Evolutionary conservation across 2,797 vertebrate genomes (phyloP).

Genomic region (Choloepus didactylus): DNA sequence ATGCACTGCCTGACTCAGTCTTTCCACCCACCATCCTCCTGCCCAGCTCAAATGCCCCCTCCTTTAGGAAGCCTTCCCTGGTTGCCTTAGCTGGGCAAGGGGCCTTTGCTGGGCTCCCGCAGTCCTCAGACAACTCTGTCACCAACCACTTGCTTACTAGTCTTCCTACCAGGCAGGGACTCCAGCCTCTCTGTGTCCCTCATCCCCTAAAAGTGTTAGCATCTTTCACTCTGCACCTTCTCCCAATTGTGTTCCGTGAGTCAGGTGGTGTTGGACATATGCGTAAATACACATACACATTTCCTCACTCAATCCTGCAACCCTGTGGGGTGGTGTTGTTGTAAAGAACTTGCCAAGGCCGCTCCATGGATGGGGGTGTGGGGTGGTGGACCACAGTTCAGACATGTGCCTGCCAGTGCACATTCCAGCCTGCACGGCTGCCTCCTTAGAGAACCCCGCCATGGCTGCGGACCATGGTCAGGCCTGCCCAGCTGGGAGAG

Average conservation of each 20-base stretch:
- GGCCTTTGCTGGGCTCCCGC: neutral
- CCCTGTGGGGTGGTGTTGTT: neutral
- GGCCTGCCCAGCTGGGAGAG: neutral
- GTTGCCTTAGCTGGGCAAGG: neutral
- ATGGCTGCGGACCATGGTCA: neutral
- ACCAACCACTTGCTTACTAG: neutral
- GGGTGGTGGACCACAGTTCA: neutral
- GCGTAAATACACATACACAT: accelerated
- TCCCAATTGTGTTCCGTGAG: neutral
- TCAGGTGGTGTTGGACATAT: neutral
- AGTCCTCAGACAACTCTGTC: neutral
- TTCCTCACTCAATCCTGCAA: neutral
- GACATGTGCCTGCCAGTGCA: neutral
- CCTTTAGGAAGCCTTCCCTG: conserved; percentile 29
- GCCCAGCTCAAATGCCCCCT: neutral
- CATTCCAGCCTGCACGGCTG: accelerated
- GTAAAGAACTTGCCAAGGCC: neutral
- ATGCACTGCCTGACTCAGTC: neutral
- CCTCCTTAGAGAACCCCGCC: neutral
- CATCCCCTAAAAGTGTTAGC: neutral
- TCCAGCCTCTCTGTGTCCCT: neutral
- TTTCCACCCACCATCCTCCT: neutral
- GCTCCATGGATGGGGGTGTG: accelerated
- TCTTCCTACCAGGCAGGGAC: neutral
- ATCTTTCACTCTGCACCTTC: neutral